Evolutionary conservation across 1,140 invertebrate genomes (phyloP), one percentile per base, ranked within the genome.

Genomic region (Tenebrio molitor): DNA sequence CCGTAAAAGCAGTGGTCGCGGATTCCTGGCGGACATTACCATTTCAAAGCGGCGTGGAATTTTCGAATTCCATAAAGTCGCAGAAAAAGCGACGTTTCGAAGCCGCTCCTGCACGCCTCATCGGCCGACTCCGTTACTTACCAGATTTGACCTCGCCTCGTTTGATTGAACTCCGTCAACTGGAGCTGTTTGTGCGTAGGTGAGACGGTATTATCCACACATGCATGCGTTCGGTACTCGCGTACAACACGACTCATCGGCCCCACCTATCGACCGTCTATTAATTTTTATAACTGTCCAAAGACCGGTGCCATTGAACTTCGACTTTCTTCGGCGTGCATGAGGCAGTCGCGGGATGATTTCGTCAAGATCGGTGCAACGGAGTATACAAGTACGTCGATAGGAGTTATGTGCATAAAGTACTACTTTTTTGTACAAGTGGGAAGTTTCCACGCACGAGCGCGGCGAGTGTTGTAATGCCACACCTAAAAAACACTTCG

Each of bases 231-330:
- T 58, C 15, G 14, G 10, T 58, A 58, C 50, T 29, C n/a, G n/a
- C 36, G 2, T 39, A 39, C 12, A 12, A 5, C 36, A 2, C 36
- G 12, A 39, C 36, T 39, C 36, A 39, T 39, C 36, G 42, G 62
- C 63, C 63, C 71, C 71, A 72, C 71, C 64, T 71, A 62, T 63
- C 71, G 44, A 33, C 5, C 46, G 7, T 72, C 71, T 72, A 72
- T 72, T 72, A 72, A 72, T 72, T 72, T 72, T 72, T 72, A 72
- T 72, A 72, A 72, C 71, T 72, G 71, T 72, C 71, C 50, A 21
- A 71, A 64, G 69, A 33, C 39, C 17, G 34, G 44, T 72, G 64
- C 64, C 71, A 50, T 68, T 72, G 71, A 72, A 72, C 71, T 63
- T 44, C 4, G 21, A 25, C 63, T 17, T 65, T 29, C 46, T 39